Evolutionary conservation across 2,888 invertebrate species (phyloP), one percentile per base, ranked within the genome.

Genomic region (Agonum fuliginosum): DNA sequence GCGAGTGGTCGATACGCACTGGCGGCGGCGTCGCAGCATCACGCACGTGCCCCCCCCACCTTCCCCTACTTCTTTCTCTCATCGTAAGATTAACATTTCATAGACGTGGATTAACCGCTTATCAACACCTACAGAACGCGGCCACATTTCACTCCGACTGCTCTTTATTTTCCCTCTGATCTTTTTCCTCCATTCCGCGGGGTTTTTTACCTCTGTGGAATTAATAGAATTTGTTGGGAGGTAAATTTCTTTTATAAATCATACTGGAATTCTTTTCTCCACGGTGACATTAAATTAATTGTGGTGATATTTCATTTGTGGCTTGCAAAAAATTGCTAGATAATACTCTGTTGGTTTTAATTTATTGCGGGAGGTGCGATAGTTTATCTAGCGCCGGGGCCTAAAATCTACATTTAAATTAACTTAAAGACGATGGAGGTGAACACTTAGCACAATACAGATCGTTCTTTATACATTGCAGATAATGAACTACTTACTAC

Each of bases 81-180:
- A 62, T 30, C 58, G 30, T 14, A 46, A 30, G 58, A 62, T 62
- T 62, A 62, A 62, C 58, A 62, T 62, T 62, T 62, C 58, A 62
- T 62, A 62, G 27, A 27, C 58, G 27, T 17, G 17, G 58, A 62
- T 62, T 62, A 62, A 62, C 27, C 14, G 58, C 58, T 62, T 62
- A 62, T 62, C 58, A 62, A 62, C 58, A 62, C 30, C 27, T 12
- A 37, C 37, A 37, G 37, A 37, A 37, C n/a, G n/a, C n/a, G n/a
- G n/a, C n/a, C n/a, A n/a, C 12, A 46, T 6, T 12, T 34, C n/a
- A 34, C 10, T 34, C 43, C 12, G 14, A 43, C 17, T n/a, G n/a
- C n/a, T n/a, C 43, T 46, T 46, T 46, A 17, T 46, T 17, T 46
- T 17, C 17, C 30, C 6, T 8, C 30, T 5, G 30, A 19, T 46